Percentiles rank a stretch among this genome's conserved stretches.
Evolutionary conservation across 2,888 invertebrate species (phyloP).

Genomic region (Fabriciana adippe): DNA sequence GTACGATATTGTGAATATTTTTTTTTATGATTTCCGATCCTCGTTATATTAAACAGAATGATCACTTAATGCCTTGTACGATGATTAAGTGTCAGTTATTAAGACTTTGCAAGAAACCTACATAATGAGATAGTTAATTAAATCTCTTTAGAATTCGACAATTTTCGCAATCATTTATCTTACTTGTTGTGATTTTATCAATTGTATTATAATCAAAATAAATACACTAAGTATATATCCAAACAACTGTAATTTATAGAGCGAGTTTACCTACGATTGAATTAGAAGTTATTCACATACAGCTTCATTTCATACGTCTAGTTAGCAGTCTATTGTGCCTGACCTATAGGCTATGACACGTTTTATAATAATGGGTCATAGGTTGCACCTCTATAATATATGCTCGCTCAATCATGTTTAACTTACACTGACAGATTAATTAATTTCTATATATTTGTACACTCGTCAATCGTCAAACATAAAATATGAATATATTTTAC

Average conservation of each 20-base stretch:
- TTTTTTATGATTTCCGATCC: slow-evolving; percentile 34
- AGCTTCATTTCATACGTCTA: slow-evolving; percentile 14
- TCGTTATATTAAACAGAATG: slow-evolving; percentile 19
- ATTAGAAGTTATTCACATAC: slow-evolving; percentile 2
- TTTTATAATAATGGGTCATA: slow-evolving; percentile 38
- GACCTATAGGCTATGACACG: slow-evolving; percentile 57
- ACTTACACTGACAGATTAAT: slow-evolving; percentile 14
- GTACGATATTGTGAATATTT: slow-evolving; percentile 17
- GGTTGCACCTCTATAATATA: slow-evolving; percentile 6
- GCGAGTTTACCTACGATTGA: neutral
- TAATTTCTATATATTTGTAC: neutral
- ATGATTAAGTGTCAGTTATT: slow-evolving; percentile 4
- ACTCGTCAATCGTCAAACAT: no score
- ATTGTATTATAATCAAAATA: no score
- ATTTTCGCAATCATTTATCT: neutral
- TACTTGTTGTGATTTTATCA: no score
- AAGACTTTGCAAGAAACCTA: neutral
- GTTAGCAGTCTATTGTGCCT: slow-evolving; percentile 24
- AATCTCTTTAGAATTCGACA: neutral
- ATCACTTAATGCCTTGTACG: slow-evolving; percentile 4
- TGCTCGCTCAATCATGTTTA: slow-evolving; percentile 1
- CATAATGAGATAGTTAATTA: neutral
- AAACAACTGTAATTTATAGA: no score
- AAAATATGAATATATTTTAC: no score
- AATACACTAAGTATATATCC: neutral